Evolutionary conservation across 2,113 vertebrate species (phyloP), one percentile per base, ranked within the genome.

Genomic region (Heterotis niloticus): DNA sequence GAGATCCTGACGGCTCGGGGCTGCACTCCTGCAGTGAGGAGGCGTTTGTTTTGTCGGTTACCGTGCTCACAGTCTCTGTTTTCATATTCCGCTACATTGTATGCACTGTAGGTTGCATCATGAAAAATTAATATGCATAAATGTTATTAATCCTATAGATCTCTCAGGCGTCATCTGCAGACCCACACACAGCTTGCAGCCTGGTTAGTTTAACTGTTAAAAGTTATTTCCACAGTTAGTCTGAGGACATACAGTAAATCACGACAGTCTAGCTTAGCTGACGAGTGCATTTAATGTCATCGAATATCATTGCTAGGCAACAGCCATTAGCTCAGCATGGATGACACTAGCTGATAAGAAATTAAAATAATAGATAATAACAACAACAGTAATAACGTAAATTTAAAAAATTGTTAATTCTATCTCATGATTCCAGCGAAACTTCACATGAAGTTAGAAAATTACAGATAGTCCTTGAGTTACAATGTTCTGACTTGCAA

Each of bases 281-380:
- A 85, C 83, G 85, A 83, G 88, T 87, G 87, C 82, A 79, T 88
- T 91, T 91, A 90, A 90, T 92, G 89, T 90, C 88, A 85, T 85
- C 86, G 85, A 90, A 86, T 86, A 84, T 84, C 82, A 91, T 92
- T 90, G 92, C 91, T 90, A 91, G 89, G 91, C 90, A 91, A 92
- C 91, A 77, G 54, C 82, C 81, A 83, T 85, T 81, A 84, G 80
- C 82, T 82, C 81, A 65, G 74, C 84, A 88, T 67, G 82, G 81
- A 66, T 84, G 89, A 92, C 90, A 90, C 89, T 86, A 90, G 87
- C 85, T 90, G 90, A 88, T 79, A 86, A 90, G 88, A 90, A 92
- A 92, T 44, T 2, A 2, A 44, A 44, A 44, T 44, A 44, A 44
- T 44, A 7, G 52, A 71, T n/a, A 71, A 71, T 23, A 71, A 71